Base-by-base conservation (phyloP, 2,888 invertebrate species). In the Erynnis tages region DNA sequence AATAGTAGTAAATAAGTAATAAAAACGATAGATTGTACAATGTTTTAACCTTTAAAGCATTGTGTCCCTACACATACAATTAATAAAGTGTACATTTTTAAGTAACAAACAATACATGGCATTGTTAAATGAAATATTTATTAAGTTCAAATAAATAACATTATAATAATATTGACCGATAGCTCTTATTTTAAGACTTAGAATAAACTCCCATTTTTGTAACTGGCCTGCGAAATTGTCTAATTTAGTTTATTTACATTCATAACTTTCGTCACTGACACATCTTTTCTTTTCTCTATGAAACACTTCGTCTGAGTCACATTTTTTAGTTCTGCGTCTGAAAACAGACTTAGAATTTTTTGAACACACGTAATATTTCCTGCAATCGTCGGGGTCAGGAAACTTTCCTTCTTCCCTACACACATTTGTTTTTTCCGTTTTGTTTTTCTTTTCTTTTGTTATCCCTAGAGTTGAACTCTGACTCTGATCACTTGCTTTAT, bases 331-430 rank as follows among this genome's bases (percentile, higher is more conserved):
- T 57, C 73, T 79, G 38, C 71, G 68, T 4, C 79, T 75, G 56
- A 70, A 75, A 44, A 68, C 67, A 11, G 67, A 63, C 54, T 70
- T 77, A 8, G 66, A 67, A 23, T 60, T 71, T 61, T 73, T 74
- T 40, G 67, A 71, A 63, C 91, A 91, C 30, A 74, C 63, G 53
- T 86, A 91, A 68, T 90, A 91, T 62, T 79, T 79, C 53, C 69
- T 78, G 55, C 90, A 89, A 61, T 82, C 75, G 21, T 71, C 66
- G 37, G 77, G 69, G 54, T 84, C 70, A 2, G 80, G 71, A 60
- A 82, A 89, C 49, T 70, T 75, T 1, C 90, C 90, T 57, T 69
- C 71, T 54, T 77, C 60, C 11, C 62, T 56, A 61, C 90, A 90
- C 55, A 63, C 54, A 59, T 83, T 80, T 21, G 61, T 47, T 37